A percentile compares a stretch with the other conserved stretches of the same genome.
These are phyloP conservation scores for Danio choprae DNA, from an alignment of 2,797 vertebrate species.

Conservation along the genomic window DNA sequence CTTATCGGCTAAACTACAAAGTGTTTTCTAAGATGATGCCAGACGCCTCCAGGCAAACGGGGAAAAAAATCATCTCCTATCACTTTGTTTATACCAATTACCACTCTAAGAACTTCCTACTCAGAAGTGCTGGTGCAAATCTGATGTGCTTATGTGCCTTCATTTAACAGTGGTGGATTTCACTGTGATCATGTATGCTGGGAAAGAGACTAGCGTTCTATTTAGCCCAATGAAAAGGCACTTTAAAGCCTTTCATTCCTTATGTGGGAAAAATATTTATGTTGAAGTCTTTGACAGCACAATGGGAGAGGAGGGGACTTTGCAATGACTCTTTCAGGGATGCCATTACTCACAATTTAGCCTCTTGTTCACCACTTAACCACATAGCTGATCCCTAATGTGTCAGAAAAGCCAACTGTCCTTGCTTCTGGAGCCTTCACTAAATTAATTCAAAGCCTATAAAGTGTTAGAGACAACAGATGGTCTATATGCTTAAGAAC, in stretches of 20 bases:
- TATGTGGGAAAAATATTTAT: slow-evolving; percentile 57
- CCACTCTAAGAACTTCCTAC: slow-evolving; percentile 27
- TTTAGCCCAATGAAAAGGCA: slow-evolving; percentile 27
- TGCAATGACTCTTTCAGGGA: slow-evolving; percentile 43
- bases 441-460: slow-evolving; percentile 65
- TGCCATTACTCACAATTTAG: slow-evolving; percentile 53
- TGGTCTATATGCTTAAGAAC: slow-evolving; percentile 49
- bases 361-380: slow-evolving; percentile 51
- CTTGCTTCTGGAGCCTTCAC: slow-evolving; percentile 68
- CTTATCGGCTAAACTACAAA: slow-evolving; percentile 7
- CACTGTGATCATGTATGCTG: slow-evolving; percentile 37
- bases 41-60: slow-evolving; percentile 8
- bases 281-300: slow-evolving; percentile 46
- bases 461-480: slow-evolving; percentile 55
- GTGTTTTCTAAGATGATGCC: slow-evolving; percentile 21
- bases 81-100: slow-evolving; percentile 45
- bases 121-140: slow-evolving; percentile 21
- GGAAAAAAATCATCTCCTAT: slow-evolving; percentile 42
- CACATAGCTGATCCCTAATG: slow-evolving; percentile 28
- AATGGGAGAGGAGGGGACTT: slow-evolving; percentile 53
- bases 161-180: slow-evolving; percentile 33
- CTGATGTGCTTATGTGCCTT: slow-evolving; percentile 23
- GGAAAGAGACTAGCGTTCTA: slow-evolving; percentile 30
- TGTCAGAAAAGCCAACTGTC: slow-evolving; percentile 66
- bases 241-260: slow-evolving; percentile 46